Evolutionary conservation across 2,797 vertebrate genomes (phyloP).

Genomic region (Myripristis murdjan): DNA sequence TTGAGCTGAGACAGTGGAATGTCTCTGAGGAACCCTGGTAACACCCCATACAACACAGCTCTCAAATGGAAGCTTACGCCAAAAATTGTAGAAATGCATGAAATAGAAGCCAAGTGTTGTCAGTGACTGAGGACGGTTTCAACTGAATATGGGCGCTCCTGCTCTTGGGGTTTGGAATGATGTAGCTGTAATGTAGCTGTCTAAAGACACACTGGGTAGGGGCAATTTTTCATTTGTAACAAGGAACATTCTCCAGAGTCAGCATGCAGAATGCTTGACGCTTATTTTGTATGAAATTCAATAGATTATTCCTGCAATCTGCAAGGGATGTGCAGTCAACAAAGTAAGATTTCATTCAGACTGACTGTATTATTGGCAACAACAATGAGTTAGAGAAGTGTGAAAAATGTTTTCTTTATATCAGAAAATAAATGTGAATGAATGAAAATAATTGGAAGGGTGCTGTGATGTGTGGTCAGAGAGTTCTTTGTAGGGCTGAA

Average conservation of each 20-base stretch:
- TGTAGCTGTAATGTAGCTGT: constrained; percentile 64
- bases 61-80: constrained; percentile 27
- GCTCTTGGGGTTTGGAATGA: constrained; percentile 42
- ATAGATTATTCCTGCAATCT: constrained; percentile 4
- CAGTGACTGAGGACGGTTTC: constrained; percentile 10
- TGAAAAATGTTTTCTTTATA: constrained; percentile 36
- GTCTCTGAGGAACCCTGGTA: constrained; percentile 14
- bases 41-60: constrained; percentile 30
- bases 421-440: constrained; percentile 9
- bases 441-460: constrained; percentile 13
- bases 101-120: constrained; percentile 35
- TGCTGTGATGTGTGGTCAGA: constrained; percentile 10
- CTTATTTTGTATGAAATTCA: constrained; percentile 19
- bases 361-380: not conserved
- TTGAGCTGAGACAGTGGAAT: constrained; percentile 30
- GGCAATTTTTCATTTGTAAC: constrained; percentile 64
- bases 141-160: constrained; percentile 7
- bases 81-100: constrained; percentile 25
- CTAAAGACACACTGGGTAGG: constrained; percentile 25
- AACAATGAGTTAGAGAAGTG: constrained; percentile 8
- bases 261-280: not conserved
- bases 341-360: constrained; percentile 9
- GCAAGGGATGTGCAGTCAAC: not conserved
- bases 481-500: too few species aligned
- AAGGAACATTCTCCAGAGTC: constrained; percentile 36